phyloP scores from a whole-genome alignment of 2,888 invertebrate species.

The Epirrhoe alternata region DNA sequence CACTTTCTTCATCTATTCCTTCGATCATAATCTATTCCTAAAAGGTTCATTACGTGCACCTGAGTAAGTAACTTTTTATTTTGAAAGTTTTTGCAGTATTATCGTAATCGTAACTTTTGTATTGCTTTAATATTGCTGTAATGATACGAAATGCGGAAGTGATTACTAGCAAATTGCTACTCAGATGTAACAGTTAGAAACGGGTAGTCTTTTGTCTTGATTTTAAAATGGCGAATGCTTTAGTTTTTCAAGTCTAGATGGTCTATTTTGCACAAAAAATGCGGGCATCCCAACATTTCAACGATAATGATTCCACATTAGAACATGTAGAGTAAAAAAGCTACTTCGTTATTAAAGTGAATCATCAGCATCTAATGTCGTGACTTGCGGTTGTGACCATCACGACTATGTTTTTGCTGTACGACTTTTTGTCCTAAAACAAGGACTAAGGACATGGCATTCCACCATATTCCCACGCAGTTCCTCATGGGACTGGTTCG shows the following conservation, averaged over 20 bases:
- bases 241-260: constrained; percentile 10
- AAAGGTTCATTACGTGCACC: not conserved
- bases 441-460: constrained; percentile 60
- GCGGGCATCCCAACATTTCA: constrained; percentile 6
- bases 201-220: constrained; percentile 6
- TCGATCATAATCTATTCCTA: too few species aligned
- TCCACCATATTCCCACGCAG: constrained; percentile 80
- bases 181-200: constrained; percentile 8
- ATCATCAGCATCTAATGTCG: constrained; percentile 39
- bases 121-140: constrained; percentile 20
- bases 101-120: constrained; percentile 9
- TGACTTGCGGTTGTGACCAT: constrained; percentile 37
- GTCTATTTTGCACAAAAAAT: constrained; percentile 16
- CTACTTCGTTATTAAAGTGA: constrained; percentile 35
- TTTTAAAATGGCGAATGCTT: constrained; percentile 6
- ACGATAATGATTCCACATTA: constrained; percentile 19
- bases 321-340: constrained; percentile 22
- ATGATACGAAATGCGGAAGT: constrained; percentile 32
- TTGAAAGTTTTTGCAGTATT: not conserved
- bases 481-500: constrained; percentile 81
- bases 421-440: constrained; percentile 52
- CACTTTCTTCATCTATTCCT: not conserved
- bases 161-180: constrained; percentile 21
- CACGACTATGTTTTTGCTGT: constrained; percentile 49
- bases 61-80: not conserved